Base-by-base conservation (phyloP, 2,113 vertebrate species). In the Synchiropus splendidus region DNA sequence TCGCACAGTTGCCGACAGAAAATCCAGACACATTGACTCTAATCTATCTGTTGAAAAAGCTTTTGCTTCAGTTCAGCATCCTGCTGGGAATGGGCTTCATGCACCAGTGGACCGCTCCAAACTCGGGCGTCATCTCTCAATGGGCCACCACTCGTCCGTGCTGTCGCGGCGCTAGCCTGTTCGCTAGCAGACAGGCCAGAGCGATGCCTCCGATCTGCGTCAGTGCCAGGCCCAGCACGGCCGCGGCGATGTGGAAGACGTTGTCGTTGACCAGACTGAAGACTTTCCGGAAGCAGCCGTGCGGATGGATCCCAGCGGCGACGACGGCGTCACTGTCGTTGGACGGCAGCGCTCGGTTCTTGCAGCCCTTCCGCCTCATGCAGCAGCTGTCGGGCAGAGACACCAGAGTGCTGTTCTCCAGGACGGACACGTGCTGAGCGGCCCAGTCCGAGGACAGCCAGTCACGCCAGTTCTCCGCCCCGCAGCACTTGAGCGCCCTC, bases 331-430 rank as follows among this genome's bases (percentile, higher is more conserved):
- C 78, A 0, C 2, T 17, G 13, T 71, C 74, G 12, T 61, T 58
- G 2, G 66, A 67, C 0, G 78, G 66, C 18, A 88, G 58, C 1
- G 80, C 86, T 9, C 81, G 62, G 63, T 81, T 84, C 50, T 13
- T 80, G 78, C 91, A 92, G 13, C 79, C 85, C 41, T 77, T 82
- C 33, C 83, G 88, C 18, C 48, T 58, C 40, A 61, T 52, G 38
- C 90, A 94, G 79, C 91, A 92, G 67, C 91, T 94, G 63, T 85
- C 70, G 0, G 91, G 90, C 66, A 93, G 81, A 0, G 89, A 89
- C 21, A 77, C 54, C 0, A 60, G 54, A 10, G 79, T 77, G 33
- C 59, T 57, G 5, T 85, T 87, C 12, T 72, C 75, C 2, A 18
- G 50, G 6, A 77, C 70, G 42, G 62, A 48, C 45, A 62, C 61